Evolutionary conservation across 92 coral and sea anemone genomes (phyloP).

Genomic region (Porites cylindrica): DNA sequence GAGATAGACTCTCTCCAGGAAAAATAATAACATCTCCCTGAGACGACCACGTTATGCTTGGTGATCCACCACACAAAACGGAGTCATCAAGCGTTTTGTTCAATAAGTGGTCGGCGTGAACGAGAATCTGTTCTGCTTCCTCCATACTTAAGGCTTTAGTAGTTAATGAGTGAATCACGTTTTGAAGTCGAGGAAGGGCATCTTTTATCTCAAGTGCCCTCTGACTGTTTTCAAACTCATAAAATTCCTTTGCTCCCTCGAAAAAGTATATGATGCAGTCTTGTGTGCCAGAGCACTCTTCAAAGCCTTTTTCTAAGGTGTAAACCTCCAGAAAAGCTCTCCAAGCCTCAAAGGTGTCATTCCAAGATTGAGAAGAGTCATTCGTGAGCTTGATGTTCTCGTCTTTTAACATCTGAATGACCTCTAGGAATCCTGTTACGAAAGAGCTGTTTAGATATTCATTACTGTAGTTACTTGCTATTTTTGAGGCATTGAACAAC

Average conservation of each 20-base stretch:
- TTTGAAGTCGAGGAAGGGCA: constrained; percentile 28
- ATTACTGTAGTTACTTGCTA: background rate
- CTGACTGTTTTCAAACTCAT: constrained; percentile 53
- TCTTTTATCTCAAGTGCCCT: constrained; percentile 54
- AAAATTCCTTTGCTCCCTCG: constrained; percentile 57
- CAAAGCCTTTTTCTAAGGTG: constrained; percentile 44
- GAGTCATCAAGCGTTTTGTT: constrained; percentile 51
- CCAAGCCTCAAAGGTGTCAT: constrained; percentile 64
- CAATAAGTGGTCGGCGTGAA: constrained; percentile 26
- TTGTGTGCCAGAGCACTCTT: constrained; percentile 63
- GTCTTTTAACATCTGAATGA: background rate
- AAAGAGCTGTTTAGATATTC: constrained; percentile 24
- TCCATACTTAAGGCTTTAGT: constrained; percentile 28
- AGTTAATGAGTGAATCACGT: constrained; percentile 15
- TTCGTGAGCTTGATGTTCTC: constrained; percentile 2
- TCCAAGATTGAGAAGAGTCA: constrained; percentile 51
- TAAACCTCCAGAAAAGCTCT: constrained; percentile 61
- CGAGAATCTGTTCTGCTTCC: constrained; percentile 26
- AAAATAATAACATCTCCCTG: constrained; percentile 31
- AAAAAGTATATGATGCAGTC: constrained; percentile 65
- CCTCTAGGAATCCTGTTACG: constrained; percentile 7
- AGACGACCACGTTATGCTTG: constrained; percentile 33
- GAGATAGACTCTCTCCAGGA: constrained; percentile 23
- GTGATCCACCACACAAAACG: constrained; percentile 68
- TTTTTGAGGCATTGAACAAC: background rate